Percentiles rank a stretch among this genome's conserved stretches.
Conservation (phyloP, 2,113 vertebrate species). For the Corythoichthys intestinalis region DNA sequence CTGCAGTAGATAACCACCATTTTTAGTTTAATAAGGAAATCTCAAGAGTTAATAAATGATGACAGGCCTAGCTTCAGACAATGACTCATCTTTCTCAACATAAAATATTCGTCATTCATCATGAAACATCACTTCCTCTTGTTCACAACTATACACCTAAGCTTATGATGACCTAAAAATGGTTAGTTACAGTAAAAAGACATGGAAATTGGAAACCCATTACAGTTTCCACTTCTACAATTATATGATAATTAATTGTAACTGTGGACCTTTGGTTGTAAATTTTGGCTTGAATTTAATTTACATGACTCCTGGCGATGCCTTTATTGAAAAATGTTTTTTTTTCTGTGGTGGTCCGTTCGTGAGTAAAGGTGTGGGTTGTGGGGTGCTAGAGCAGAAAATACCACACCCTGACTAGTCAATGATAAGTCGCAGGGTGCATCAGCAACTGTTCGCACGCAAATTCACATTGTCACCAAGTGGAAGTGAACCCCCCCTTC, state of each 20-base stretch:
- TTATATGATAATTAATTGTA: background rate
- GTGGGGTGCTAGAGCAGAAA: no score
- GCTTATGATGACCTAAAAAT: background rate
- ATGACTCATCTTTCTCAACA: background rate
- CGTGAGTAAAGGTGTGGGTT: no score
- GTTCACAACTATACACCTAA: background rate
- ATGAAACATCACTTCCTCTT: background rate
- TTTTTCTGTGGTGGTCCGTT: no score
- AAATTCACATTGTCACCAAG: no score
- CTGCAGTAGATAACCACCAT: background rate
- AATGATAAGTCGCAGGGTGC: no score
- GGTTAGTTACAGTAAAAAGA: background rate
- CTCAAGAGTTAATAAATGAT: background rate
- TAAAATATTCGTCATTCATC: background rate
- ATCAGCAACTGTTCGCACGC: no score
- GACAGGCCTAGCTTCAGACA: background rate
- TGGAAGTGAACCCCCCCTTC: no score
- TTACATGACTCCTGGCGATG: background rate
- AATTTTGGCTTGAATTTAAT: background rate
- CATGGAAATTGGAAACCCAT: background rate
- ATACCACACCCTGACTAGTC: no score
- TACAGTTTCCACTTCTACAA: background rate
- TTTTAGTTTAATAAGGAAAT: background rate
- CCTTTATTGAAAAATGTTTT: background rate
- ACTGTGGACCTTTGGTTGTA: background rate